Percentiles rank a stretch among this genome's conserved stretches.
Conservation (phyloP, 2,113 vertebrate genomes). For the Saiga tatarica region DNA sequence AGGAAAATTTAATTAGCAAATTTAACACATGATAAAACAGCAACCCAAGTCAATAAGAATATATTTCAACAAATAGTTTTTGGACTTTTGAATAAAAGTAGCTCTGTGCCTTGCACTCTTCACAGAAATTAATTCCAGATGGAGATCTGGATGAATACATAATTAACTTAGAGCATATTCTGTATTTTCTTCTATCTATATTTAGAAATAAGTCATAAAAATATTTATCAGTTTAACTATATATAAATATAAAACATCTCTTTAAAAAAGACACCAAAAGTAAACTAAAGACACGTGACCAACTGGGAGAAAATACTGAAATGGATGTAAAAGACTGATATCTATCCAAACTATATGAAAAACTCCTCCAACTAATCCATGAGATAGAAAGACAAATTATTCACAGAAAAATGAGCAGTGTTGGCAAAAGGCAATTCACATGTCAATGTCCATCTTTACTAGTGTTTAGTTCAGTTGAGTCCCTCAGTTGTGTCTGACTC, state of each 20-base stretch:
- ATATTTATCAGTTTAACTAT: neutral
- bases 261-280: neutral
- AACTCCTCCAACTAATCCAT: neutral
- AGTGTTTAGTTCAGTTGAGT: neutral
- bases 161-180: neutral
- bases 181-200: too few species aligned
- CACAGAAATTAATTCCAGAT: neutral
- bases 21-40: neutral
- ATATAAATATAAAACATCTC: neutral
- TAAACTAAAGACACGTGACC: neutral
- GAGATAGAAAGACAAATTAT: neutral
- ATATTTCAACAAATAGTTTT: neutral
- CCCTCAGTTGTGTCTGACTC: too few species aligned
- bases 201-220: conserved; percentile 7
- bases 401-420: neutral
- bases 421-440: neutral
- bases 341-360: neutral
- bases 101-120: neutral
- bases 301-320: neutral
- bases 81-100: neutral
- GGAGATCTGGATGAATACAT: neutral
- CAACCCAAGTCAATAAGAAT: neutral
- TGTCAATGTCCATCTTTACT: neutral
- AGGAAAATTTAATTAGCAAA: neutral
- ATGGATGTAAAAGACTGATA: neutral